A percentile compares a stretch with the other conserved stretches of the same genome.
Conservation (phyloP, 2,888 invertebrate species). For the Melanophora roralis region DNA sequence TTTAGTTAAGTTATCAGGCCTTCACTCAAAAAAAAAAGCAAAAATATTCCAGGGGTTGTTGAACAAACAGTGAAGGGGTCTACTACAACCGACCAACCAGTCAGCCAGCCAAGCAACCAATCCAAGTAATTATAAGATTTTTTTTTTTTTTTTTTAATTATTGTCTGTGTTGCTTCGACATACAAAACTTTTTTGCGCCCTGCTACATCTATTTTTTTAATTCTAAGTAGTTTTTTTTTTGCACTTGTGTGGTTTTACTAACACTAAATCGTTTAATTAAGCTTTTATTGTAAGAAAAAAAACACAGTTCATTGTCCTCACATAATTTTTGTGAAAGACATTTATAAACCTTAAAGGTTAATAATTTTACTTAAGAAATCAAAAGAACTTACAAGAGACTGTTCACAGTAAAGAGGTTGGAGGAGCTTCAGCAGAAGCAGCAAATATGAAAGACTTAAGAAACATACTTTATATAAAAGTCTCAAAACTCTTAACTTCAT, state of each 20-base stretch:
- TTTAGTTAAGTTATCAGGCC: slow-evolving; percentile 34
- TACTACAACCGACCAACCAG: neutral
- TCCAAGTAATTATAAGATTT: slow-evolving; percentile 36
- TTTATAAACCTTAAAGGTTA: slow-evolving; percentile 27
- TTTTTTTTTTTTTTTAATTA: neutral
- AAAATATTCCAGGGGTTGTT: slow-evolving; percentile 37
- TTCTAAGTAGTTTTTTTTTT: slow-evolving; percentile 5
- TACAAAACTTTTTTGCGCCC: neutral
- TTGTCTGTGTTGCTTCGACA: neutral
- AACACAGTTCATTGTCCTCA: slow-evolving; percentile 39
- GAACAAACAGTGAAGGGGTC: slow-evolving; percentile 5
- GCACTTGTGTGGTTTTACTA: slow-evolving; percentile 3
- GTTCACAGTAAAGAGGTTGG: neutral
- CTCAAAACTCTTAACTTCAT: slow-evolving; percentile 1
- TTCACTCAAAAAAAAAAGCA: slow-evolving; percentile 12
- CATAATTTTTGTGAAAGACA: slow-evolving; percentile 46
- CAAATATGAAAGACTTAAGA: slow-evolving; percentile 45
- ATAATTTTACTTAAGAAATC: neutral
- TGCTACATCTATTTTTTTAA: neutral
- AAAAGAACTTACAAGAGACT: neutral
- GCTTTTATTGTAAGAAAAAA: neutral
- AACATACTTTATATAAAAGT: slow-evolving; percentile 5
- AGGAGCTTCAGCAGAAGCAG: neutral
- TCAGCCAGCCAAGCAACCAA: neutral
- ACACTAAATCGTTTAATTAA: neutral